A percentile compares a stretch with the other conserved stretches of the same genome.
Conservation (phyloP, 2,888 invertebrate genomes). For the Synergus laeviventris region DNA sequence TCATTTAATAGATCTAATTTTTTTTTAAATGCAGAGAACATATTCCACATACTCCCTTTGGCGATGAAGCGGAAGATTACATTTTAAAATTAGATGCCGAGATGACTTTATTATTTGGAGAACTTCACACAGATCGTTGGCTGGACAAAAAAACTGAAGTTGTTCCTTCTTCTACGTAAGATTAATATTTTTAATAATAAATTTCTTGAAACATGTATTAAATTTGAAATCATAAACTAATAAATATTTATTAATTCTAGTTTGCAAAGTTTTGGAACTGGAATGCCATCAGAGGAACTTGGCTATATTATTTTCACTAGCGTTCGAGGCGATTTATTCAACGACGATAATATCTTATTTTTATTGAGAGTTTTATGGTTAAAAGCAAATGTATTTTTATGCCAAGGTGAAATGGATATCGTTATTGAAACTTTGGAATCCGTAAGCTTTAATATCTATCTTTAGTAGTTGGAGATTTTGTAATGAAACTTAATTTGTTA, state of each 20-base stretch:
- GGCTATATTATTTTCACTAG: slow-evolving; percentile 77
- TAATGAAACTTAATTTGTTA: not conserved
- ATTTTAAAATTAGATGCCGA: slow-evolving; percentile 76
- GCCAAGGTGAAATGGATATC: slow-evolving; percentile 77
- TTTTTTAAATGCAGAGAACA: slow-evolving; percentile 75
- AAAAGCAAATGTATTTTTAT: slow-evolving; percentile 78
- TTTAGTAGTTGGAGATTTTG: not conserved
- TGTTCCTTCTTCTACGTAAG: slow-evolving; percentile 63
- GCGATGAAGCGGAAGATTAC: slow-evolving; percentile 71
- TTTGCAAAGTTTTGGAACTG: slow-evolving; percentile 67
- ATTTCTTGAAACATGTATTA: no score
- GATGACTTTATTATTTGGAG: slow-evolving; percentile 78
- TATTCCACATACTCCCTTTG: slow-evolving; percentile 77
- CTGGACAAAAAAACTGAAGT: slow-evolving; percentile 66
- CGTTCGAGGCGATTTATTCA: slow-evolving; percentile 75
- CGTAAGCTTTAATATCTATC: slow-evolving; percentile 66
- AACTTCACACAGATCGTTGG: slow-evolving; percentile 76
- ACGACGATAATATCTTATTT: slow-evolving; percentile 75
- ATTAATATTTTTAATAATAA: slow-evolving; percentile 2
- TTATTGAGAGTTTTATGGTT: slow-evolving; percentile 79
- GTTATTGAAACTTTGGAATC: slow-evolving; percentile 77
- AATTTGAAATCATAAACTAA: not conserved
- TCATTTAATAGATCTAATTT: not conserved
- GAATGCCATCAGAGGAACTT: slow-evolving; percentile 76
- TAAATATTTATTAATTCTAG: slow-evolving; percentile 47